Evolutionary conservation across 30 jellyfish, hydroid and myxozoan genomes (phyloP).

Genomic region (Cassiopea xamachana): DNA sequence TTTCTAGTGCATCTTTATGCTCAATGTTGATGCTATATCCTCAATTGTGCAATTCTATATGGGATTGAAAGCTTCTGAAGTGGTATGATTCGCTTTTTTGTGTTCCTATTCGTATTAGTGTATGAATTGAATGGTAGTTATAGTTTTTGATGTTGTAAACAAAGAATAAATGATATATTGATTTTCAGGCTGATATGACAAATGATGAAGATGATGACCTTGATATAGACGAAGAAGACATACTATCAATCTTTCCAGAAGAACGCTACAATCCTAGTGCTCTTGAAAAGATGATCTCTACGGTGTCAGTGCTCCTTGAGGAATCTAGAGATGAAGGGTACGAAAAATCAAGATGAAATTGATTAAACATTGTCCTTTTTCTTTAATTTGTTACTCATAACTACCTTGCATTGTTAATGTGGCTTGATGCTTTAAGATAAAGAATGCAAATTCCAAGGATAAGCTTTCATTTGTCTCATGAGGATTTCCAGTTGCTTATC

Average conservation of each 20-base stretch:
- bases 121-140: too few relatives aligned
- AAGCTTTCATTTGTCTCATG: too few relatives aligned
- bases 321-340: conserved; percentile 92
- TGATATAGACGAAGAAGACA: conserved; percentile 93
- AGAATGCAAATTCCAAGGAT: too few relatives aligned
- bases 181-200: conserved; percentile 77
- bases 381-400: background rate
- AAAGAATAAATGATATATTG: background rate
- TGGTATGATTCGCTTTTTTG: conserved; percentile 53
- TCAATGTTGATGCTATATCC: conserved; percentile 86
- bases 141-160: too few relatives aligned
- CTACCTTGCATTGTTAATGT: too few relatives aligned
- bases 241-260: conserved; percentile 86
- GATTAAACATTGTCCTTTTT: background rate
- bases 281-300: conserved; percentile 90
- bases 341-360: background rate
- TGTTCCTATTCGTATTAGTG: too few relatives aligned
- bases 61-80: conserved; percentile 90
- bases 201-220: conserved; percentile 93
- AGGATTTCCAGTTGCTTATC: too few relatives aligned
- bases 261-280: conserved; percentile 97
- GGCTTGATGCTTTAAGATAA: too few relatives aligned
- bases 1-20: conserved; percentile 86
- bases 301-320: conserved; percentile 86
- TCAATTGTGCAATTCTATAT: conserved; percentile 89